Conservation (phyloP, 2,113 vertebrate genomes). For the Ophiodon elongatus region DNA sequence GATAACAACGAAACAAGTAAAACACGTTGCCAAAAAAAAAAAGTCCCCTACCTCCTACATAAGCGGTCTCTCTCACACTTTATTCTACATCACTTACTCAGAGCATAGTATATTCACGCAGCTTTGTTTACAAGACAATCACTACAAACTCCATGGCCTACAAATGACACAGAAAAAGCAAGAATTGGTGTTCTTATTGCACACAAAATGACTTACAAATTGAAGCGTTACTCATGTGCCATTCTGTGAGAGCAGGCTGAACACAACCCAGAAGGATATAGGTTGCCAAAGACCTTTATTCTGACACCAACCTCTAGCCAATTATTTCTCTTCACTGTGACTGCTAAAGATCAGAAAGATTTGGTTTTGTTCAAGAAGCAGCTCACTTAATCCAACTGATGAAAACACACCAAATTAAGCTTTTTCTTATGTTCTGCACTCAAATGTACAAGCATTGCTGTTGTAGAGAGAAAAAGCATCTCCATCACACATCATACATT, state of each 20-base stretch:
- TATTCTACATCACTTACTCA: no score
- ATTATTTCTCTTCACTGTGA: background rate
- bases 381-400: background rate
- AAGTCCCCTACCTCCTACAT: no score
- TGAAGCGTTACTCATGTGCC: no score
- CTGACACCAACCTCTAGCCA: background rate
- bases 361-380: background rate
- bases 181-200: background rate
- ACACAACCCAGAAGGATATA: background rate
- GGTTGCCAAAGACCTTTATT: background rate
- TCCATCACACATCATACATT: background rate
- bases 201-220: background rate
- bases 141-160: no score
- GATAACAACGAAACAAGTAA: no score
- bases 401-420: background rate
- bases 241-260: background rate
- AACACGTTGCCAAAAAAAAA: no score
- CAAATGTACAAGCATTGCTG: background rate
- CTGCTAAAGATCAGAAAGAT: background rate
- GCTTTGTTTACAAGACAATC: no score
- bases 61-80: no score
- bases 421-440: background rate
- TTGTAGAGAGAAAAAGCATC: background rate
- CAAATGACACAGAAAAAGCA: no score
- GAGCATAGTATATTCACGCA: no score